These are phyloP conservation scores for Oryzias javanicus DNA, from an alignment of 2,113 vertebrate genomes.

Conservation along the genomic window DNA sequence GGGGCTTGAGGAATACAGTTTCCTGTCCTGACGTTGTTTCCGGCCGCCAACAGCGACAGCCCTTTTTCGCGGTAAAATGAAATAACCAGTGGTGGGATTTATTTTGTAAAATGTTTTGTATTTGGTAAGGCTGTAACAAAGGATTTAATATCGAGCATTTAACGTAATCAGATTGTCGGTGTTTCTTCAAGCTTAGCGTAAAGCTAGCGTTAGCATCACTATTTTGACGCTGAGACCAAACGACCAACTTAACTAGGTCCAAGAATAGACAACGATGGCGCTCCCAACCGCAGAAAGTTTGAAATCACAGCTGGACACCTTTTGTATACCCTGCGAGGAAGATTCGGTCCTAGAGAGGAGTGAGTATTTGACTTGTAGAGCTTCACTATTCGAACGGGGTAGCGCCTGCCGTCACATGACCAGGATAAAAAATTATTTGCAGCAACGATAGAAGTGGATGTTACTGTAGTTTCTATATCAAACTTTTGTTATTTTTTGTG, in stretches of 20 bases:
- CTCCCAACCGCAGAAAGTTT: conserved; percentile 53
- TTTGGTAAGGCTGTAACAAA: accelerated
- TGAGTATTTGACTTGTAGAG: conserved; percentile 43
- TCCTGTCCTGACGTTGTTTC: conserved; percentile 28
- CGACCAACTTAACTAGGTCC: background rate
- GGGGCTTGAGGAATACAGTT: background rate
- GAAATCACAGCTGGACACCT: conserved; percentile 65
- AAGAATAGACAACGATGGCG: conserved; percentile 48
- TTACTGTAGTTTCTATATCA: too few relatives aligned
- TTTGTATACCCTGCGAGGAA: conserved; percentile 59
- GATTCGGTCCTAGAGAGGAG: conserved; percentile 73
- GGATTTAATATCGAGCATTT: accelerated
- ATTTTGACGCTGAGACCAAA: background rate
- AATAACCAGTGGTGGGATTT: background rate
- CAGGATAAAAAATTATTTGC: background rate
- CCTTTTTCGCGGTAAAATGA: conserved; percentile 71
- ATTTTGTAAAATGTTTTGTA: accelerated
- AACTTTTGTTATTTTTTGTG: too few relatives aligned
- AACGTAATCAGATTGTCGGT: accelerated
- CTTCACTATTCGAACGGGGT: too few relatives aligned
- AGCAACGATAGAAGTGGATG: too few relatives aligned
- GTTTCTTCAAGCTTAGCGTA: conserved; percentile 24
- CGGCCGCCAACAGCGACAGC: conserved; percentile 52
- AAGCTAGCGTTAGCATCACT: conserved; percentile 1
- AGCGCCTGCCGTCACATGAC: background rate